Conservation (phyloP, 2,888 invertebrate genomes). For the Cepaea hortensis region DNA sequence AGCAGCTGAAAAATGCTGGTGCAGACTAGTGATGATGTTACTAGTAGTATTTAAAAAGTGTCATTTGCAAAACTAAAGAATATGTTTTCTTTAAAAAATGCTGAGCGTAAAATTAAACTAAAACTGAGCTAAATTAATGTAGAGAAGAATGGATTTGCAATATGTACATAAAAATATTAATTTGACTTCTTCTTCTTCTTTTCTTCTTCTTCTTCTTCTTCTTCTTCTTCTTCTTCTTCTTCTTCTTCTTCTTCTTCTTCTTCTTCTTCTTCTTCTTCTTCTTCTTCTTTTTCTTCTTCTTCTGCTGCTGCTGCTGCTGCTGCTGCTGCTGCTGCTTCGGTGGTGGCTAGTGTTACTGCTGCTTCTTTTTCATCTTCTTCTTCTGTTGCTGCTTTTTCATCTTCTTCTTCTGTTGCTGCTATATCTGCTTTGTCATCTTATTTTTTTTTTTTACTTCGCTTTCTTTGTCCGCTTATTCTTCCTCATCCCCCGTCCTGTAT, state of each 20-base stretch:
- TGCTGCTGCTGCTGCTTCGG: neutral
- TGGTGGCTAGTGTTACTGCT: neutral
- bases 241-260: neutral
- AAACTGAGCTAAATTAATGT: too few species aligned
- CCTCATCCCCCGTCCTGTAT: neutral
- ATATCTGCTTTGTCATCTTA: too few species aligned
- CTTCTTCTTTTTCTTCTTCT: neutral
- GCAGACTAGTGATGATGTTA: too few species aligned
- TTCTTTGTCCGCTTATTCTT: neutral
- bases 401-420: neutral
- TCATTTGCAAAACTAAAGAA: too few species aligned
- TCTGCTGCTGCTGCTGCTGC: neutral
- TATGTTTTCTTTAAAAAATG: too few species aligned
- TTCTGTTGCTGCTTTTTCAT: neutral
- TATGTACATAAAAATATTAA: too few species aligned
- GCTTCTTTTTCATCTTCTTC: neutral
- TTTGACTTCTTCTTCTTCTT: constrained; percentile 16
- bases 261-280: neutral
- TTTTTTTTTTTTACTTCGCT: neutral
- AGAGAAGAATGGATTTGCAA: too few species aligned
- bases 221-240: constrained; percentile 8
- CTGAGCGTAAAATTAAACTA: too few species aligned
- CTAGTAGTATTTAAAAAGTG: too few species aligned
- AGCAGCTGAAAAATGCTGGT: too few species aligned
- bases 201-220: constrained; percentile 12